These are phyloP conservation scores for Macrotrachela quadricornifera DNA, from an alignment of 1,140 invertebrate genomes.

Conservation along the genomic window DNA sequence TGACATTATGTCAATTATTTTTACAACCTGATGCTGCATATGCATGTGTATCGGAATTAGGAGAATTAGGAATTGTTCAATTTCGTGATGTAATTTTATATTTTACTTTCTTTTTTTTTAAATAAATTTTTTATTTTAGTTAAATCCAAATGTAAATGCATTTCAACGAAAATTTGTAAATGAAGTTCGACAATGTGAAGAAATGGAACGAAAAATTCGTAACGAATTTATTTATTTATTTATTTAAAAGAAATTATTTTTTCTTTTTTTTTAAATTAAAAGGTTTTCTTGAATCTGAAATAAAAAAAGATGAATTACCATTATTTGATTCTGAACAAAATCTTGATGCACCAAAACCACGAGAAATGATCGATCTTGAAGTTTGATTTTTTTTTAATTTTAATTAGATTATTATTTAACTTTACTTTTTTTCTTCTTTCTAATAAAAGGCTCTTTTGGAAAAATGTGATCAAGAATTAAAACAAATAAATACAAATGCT, in stretches of 20 bases:
- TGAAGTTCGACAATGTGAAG: slow-evolving; percentile 32
- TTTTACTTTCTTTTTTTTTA: not conserved
- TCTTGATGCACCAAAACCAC: slow-evolving; percentile 73
- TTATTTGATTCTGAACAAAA: slow-evolving; percentile 77
- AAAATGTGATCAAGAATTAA: slow-evolving; percentile 24
- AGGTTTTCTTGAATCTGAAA: slow-evolving; percentile 75
- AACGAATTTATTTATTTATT: slow-evolving; percentile 24
- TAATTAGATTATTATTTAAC: not conserved
- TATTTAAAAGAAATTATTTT: slow-evolving; percentile 6
- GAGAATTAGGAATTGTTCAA: slow-evolving; percentile 29
- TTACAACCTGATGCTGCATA: slow-evolving; percentile 30
- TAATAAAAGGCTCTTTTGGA: slow-evolving; percentile 20
- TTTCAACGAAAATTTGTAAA: slow-evolving; percentile 39
- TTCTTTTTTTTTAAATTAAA: not conserved
- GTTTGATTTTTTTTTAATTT: slow-evolving; percentile 30
- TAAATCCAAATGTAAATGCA: slow-evolving; percentile 28
- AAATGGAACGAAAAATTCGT: slow-evolving; percentile 31
- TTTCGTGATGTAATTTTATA: slow-evolving; percentile 26
- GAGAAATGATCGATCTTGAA: slow-evolving; percentile 87
- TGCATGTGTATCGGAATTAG: slow-evolving; percentile 27
- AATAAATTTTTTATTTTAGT: not conserved
- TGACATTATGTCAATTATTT: slow-evolving; percentile 32
- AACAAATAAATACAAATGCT: slow-evolving; percentile 59
- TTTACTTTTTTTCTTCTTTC: not conserved
- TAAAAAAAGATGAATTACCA: slow-evolving; percentile 74